Percentiles rank a stretch among this genome's conserved stretches.
phyloP scores from a whole-genome alignment of 92 coral and sea anemone genomes.

The Parazoanthus darwini region DNA sequence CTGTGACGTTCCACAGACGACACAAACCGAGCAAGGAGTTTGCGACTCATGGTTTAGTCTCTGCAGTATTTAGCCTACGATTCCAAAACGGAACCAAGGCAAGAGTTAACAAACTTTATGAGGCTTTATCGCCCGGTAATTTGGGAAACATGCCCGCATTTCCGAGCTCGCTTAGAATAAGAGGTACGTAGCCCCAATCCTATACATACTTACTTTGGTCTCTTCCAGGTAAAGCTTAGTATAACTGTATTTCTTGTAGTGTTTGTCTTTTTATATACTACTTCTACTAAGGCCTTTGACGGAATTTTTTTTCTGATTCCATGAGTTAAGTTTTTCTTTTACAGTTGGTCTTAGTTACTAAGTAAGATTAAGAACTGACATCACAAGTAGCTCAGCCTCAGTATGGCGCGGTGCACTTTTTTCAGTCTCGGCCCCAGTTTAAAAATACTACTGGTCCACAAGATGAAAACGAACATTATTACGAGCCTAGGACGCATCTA shows the following conservation, averaged over 20 bases:
- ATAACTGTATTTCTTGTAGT: neutral
- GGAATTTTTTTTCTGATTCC: too few relatives aligned
- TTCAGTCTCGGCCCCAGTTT: too few relatives aligned
- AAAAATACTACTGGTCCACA: too few relatives aligned
- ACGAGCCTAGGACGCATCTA: too few relatives aligned
- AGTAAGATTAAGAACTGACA: neutral
- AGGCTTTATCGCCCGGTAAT: conserved; percentile 37
- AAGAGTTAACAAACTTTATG: conserved; percentile 57
- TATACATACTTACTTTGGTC: too few relatives aligned
- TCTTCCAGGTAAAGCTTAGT: neutral
- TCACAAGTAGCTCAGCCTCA: neutral
- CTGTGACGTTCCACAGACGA: conserved; percentile 44
- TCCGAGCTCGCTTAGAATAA: conserved; percentile 39
- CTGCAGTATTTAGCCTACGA: conserved; percentile 66
- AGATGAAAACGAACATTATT: too few relatives aligned
- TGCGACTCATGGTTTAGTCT: conserved; percentile 57
- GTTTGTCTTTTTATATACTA: neutral
- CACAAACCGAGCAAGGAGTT: conserved; percentile 55
- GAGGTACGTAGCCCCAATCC: conserved; percentile 26
- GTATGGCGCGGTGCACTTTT: neutral
- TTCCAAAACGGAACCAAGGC: conserved; percentile 47
- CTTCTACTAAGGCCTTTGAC: neutral
- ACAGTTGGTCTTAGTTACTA: neutral
- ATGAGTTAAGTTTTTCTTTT: too few relatives aligned
- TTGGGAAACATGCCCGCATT: conserved; percentile 51